Evolutionary conservation across 2,888 invertebrate genomes (phyloP).

Genomic region (Lochmaea capreae): DNA sequence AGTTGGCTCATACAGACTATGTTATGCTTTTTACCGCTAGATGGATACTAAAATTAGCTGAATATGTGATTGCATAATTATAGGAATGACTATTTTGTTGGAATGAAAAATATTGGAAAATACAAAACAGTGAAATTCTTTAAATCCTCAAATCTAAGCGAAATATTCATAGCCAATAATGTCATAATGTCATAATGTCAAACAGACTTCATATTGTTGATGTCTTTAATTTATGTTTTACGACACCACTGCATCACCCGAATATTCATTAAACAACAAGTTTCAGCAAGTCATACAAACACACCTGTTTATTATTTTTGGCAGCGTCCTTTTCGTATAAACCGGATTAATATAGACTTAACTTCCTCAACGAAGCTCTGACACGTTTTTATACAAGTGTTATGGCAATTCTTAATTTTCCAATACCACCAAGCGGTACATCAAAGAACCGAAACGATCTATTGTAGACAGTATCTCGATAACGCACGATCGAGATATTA

Average conservation of each 20-base stretch:
- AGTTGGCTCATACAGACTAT: too few relatives aligned
- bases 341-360: constrained; percentile 26
- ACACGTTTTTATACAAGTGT: constrained; percentile 21
- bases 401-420: constrained; percentile 30
- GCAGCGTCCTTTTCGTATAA: constrained; percentile 1
- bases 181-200: too few relatives aligned
- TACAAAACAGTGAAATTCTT: too few relatives aligned
- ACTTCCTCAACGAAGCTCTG: constrained; percentile 16
- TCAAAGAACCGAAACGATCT: constrained; percentile 32
- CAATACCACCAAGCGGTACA: constrained; percentile 28
- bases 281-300: not conserved
- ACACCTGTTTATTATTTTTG: not conserved
- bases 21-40: too few relatives aligned
- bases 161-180: too few relatives aligned
- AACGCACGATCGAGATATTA: constrained; percentile 38
- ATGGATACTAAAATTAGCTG: too few relatives aligned
- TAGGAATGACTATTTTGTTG: too few relatives aligned
- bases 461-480: constrained; percentile 39
- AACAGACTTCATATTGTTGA: too few relatives aligned
- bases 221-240: not conserved
- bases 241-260: not conserved
- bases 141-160: too few relatives aligned
- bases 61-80: too few relatives aligned
- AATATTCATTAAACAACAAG: not conserved
- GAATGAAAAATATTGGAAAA: too few relatives aligned